These are phyloP conservation scores for Mycalesis mineus DNA, from an alignment of 2,888 invertebrate species.

Conservation along the genomic window DNA sequence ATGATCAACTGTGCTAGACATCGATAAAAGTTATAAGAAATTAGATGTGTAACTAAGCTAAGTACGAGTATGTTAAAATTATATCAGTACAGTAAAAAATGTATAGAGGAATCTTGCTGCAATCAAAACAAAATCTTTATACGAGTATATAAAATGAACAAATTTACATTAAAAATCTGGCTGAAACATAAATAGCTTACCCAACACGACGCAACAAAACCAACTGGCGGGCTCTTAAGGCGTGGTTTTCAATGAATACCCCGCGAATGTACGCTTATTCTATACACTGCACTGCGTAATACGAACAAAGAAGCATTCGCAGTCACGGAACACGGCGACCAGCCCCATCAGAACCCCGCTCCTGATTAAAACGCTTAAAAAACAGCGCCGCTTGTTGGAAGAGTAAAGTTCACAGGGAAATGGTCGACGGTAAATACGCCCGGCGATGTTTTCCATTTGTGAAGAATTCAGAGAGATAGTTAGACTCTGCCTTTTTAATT, in stretches of 20 bases:
- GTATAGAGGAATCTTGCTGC: no score
- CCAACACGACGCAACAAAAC: not conserved
- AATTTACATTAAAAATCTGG: not conserved
- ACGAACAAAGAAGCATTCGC: conserved; percentile 26
- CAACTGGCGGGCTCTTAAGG: conserved; percentile 20
- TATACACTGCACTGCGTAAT: conserved; percentile 26
- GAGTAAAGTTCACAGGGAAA: conserved; percentile 15
- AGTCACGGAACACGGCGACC: conserved; percentile 20
- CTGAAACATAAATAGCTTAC: not conserved
- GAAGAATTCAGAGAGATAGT: conserved; percentile 22
- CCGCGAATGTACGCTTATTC: conserved; percentile 29
- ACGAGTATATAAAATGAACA: no score
- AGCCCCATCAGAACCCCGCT: conserved; percentile 18
- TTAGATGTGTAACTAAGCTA: no score
- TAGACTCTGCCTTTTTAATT: conserved; percentile 22
- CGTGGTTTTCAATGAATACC: conserved; percentile 21
- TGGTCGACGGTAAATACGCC: conserved; percentile 17
- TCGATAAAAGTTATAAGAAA: no score
- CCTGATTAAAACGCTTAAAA: conserved; percentile 19
- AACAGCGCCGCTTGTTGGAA: conserved; percentile 17
- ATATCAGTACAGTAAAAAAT: no score
- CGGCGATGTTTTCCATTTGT: conserved; percentile 20
- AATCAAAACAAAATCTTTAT: not conserved
- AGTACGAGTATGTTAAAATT: no score
- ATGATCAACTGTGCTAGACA: no score